Evolutionary conservation across 2,888 invertebrate genomes (phyloP), one percentile per base, ranked within the genome.

Genomic region (Sicus ferrugineus): DNA sequence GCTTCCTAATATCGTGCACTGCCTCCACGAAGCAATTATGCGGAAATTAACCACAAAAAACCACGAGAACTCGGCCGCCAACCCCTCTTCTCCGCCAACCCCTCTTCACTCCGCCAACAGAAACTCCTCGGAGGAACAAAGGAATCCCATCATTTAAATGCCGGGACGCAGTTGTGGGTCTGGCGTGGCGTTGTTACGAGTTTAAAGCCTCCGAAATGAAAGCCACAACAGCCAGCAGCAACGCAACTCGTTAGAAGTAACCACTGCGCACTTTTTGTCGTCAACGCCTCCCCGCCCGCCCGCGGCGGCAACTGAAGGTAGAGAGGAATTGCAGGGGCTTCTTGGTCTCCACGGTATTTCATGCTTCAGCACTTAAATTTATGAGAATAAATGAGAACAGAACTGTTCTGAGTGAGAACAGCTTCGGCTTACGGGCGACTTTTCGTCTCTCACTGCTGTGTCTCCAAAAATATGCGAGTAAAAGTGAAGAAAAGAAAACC

Each of bases 11-110:
- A 56, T 14, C 11, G 9, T 42, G 14, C 16, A 14, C 42, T 4
- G n/a, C 14, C 42, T n/a, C 71, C 19, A 58, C 54, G 65, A 72
- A 77, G 77, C 77, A 77, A 78, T 77, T 79, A 79, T n/a, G n/a
- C n/a, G n/a, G n/a, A 79, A 78, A 72, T 59, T 48, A 70, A 72
- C 70, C 69, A 71, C 70, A 69, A 42, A 70, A 66, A 16, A 1
- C 42, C 14, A 42, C 42, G 42, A 2, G 14, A 34, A 14, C 42
- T n/a, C 16, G 14, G 4, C n/a, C 42, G 7, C 42, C n/a, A n/a
- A n/a, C n/a, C n/a, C 16, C 3, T 9, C 14, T 42, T 42, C 42
- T 42, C 3, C 14, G 7, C 42, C n/a, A n/a, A n/a, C n/a, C n/a
- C 16, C 3, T 9, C 14, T 42, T 42, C 42, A n/a, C 3, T n/a